These are phyloP conservation scores for Xiphophorus maculatus DNA, from an alignment of 2,113 vertebrate species.

Conservation along the genomic window DNA sequence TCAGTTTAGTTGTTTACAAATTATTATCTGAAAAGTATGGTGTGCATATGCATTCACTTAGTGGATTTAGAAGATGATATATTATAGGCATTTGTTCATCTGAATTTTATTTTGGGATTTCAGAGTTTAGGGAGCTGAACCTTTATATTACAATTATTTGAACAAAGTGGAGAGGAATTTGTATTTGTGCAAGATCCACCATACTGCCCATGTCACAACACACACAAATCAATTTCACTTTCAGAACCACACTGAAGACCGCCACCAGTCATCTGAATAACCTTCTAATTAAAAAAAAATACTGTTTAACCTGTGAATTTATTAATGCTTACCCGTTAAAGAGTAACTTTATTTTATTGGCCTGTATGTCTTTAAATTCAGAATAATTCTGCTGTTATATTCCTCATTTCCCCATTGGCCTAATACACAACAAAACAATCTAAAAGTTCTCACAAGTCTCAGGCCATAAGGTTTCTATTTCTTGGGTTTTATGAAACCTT, in stretches of 20 bases:
- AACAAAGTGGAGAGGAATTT: too few species aligned
- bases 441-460: slow-evolving; percentile 44
- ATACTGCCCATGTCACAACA: too few species aligned
- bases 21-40: too few species aligned
- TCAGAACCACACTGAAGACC: neutral
- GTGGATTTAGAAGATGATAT: too few species aligned
- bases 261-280: neutral
- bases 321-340: slow-evolving; percentile 71
- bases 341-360: slow-evolving; percentile 59
- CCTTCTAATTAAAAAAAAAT: neutral
- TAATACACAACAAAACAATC: slow-evolving; percentile 18
- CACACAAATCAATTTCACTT: neutral
- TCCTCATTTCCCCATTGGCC: slow-evolving; percentile 37
- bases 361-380: slow-evolving; percentile 42
- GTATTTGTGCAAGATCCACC: too few species aligned
- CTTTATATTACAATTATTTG: too few species aligned
- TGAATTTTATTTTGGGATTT: too few species aligned
- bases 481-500: slow-evolving; percentile 62
- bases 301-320: slow-evolving; percentile 63
- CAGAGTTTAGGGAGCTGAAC: too few species aligned
- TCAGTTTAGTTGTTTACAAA: too few species aligned
- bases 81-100: too few species aligned
- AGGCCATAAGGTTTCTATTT: slow-evolving; percentile 56
- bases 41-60: too few species aligned
- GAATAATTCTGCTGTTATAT: slow-evolving; percentile 21